These are phyloP conservation scores for Azemiops feae DNA, from an alignment of 2,113 vertebrate species.

Conservation along the genomic window DNA sequence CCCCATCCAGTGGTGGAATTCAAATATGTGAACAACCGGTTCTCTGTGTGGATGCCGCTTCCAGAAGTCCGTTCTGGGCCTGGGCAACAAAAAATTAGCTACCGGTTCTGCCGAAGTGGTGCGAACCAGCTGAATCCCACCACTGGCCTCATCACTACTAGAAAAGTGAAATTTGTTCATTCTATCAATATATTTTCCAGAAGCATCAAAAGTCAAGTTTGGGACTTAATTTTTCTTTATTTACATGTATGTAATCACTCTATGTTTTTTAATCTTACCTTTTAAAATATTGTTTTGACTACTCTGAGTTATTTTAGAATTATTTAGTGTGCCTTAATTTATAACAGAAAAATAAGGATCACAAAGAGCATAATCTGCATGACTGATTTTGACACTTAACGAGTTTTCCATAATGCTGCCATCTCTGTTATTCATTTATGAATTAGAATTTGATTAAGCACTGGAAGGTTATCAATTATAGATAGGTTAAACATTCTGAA, in stretches of 20 bases:
- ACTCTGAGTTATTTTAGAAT: not conserved
- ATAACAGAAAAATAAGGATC: not conserved
- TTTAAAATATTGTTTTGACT: not conserved
- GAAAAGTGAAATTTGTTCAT: not conserved
- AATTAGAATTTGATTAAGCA: not conserved
- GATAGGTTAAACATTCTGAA: not conserved
- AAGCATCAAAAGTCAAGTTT: not conserved
- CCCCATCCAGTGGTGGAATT: too few relatives aligned
- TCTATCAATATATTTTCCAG: not conserved
- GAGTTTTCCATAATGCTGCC: not conserved
- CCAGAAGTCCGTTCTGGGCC: too few relatives aligned
- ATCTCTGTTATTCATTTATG: not conserved
- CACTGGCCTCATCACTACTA: not conserved
- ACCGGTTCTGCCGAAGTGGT: too few relatives aligned
- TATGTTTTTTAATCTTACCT: not conserved
- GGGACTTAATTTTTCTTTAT: not conserved
- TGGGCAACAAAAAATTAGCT: too few relatives aligned
- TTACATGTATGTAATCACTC: not conserved
- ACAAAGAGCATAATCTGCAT: not conserved
- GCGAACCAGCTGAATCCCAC: too few relatives aligned
- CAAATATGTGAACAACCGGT: too few relatives aligned
- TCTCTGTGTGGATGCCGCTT: too few relatives aligned
- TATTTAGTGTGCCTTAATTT: not conserved
- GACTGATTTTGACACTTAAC: not conserved
- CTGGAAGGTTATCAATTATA: not conserved